These are phyloP conservation scores for Turnix velox DNA, from an alignment of 2,113 vertebrate genomes.

Conservation along the genomic window DNA sequence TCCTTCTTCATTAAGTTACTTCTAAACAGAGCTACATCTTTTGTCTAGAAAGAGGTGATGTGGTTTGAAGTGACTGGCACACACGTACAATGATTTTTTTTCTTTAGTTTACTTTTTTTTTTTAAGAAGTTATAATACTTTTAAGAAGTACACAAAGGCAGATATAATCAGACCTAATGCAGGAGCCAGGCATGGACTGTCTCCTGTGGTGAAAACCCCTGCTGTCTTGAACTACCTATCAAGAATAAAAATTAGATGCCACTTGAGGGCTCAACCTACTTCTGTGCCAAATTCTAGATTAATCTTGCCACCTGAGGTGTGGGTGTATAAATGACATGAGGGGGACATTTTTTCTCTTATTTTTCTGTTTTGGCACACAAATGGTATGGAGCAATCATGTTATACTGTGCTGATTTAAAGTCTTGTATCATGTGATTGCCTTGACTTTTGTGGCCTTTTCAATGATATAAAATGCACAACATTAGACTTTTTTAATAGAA, in stretches of 20 bases:
- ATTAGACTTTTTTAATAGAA: not conserved
- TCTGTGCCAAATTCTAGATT: slow-evolving; percentile 46
- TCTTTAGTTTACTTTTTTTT: not conserved
- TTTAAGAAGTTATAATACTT: not conserved
- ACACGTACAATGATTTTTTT: not conserved
- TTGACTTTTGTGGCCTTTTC: not conserved
- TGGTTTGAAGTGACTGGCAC: not conserved
- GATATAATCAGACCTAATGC: not conserved
- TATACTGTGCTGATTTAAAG: not conserved
- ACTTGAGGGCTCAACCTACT: slow-evolving; percentile 43
- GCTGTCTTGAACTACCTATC: not conserved
- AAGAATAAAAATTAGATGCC: slow-evolving; percentile 61
- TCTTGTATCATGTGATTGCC: not conserved
- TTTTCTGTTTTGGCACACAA: not conserved
- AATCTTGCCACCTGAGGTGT: not conserved
- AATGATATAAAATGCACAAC: not conserved
- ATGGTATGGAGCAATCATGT: not conserved
- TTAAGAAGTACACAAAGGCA: not conserved
- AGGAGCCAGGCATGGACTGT: not conserved
- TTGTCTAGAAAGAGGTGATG: not conserved
- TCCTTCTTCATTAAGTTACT: not conserved
- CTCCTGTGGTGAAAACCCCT: slow-evolving; percentile 20
- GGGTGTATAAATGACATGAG: not conserved
- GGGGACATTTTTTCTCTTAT: not conserved
- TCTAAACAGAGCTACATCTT: not conserved